Evolutionary conservation across 2,888 invertebrate genomes (phyloP).

Genomic region (Diarsia mendica): DNA sequence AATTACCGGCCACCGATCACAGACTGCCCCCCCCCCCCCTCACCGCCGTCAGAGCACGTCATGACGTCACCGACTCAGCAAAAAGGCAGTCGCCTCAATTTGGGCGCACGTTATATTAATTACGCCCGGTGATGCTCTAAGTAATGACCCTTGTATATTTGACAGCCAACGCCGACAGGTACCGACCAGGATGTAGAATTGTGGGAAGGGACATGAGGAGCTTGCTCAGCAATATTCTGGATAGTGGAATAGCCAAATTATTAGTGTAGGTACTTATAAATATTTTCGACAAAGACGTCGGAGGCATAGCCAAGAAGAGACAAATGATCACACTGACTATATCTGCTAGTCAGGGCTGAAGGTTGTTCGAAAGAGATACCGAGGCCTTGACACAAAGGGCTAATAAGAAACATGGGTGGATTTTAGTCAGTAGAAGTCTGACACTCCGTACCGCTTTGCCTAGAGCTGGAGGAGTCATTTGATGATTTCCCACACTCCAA

Average conservation of each 20-base stretch:
- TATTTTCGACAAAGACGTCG: not conserved
- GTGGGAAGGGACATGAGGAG: constrained; percentile 50
- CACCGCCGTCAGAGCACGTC: constrained; percentile 8
- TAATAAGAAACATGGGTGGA: too few species aligned
- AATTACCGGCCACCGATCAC: constrained; percentile 17
- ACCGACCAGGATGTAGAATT: constrained; percentile 53
- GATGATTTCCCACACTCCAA: too few species aligned
- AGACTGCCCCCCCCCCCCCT: not conserved
- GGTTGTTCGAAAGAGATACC: too few species aligned
- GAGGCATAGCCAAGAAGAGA: not conserved
- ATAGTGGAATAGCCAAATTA: not conserved
- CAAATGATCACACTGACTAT: not conserved
- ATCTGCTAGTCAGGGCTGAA: not conserved
- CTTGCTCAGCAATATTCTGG: not conserved
- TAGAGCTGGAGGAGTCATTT: too few species aligned
- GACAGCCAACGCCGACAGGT: constrained; percentile 86
- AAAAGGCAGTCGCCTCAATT: constrained; percentile 73
- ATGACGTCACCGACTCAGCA: constrained; percentile 64
- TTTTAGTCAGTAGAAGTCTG: too few species aligned
- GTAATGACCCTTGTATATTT: constrained; percentile 90
- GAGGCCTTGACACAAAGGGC: too few species aligned
- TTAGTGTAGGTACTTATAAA: not conserved
- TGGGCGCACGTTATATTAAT: constrained; percentile 80
- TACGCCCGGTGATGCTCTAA: constrained; percentile 85
- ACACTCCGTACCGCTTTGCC: too few species aligned